These are phyloP conservation scores for Coleophora flavipennella DNA, from an alignment of 2,888 invertebrate genomes.

Conservation along the genomic window DNA sequence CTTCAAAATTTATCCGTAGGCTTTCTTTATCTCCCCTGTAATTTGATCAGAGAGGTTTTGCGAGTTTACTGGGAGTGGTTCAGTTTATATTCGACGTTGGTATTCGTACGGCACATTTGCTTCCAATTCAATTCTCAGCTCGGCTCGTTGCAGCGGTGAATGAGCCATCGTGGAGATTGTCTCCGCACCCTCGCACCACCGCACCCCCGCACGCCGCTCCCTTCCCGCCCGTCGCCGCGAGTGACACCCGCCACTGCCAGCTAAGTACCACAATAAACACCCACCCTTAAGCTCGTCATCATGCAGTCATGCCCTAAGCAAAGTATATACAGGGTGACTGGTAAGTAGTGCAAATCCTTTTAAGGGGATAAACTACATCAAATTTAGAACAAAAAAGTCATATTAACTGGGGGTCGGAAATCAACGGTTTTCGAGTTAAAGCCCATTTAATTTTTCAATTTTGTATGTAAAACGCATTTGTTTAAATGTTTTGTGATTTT, in stretches of 20 bases:
- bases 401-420: no score
- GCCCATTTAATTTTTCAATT: no score
- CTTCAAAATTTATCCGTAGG: conserved; percentile 25
- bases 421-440: no score
- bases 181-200: conserved; percentile 29
- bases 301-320: no score
- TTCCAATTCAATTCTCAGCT: conserved; percentile 65
- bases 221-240: background rate
- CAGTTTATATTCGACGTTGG: conserved; percentile 58
- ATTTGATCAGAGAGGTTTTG: conserved; percentile 40
- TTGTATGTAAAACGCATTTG: no score
- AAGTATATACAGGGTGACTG: no score
- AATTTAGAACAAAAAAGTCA: no score
- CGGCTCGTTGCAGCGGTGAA: conserved; percentile 63
- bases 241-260: conserved; percentile 2
- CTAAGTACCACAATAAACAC: no score
- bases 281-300: no score
- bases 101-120: conserved; percentile 62
- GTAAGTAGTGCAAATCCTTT: no score
- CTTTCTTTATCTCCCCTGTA: conserved; percentile 30
- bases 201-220: conserved; percentile 18
- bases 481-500: no score
- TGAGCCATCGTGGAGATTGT: conserved; percentile 64
- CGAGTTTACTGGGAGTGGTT: conserved; percentile 42
- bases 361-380: no score